phyloP scores from a whole-genome alignment of 1,140 invertebrate genomes.

The Drosophila novamexicana region DNA sequence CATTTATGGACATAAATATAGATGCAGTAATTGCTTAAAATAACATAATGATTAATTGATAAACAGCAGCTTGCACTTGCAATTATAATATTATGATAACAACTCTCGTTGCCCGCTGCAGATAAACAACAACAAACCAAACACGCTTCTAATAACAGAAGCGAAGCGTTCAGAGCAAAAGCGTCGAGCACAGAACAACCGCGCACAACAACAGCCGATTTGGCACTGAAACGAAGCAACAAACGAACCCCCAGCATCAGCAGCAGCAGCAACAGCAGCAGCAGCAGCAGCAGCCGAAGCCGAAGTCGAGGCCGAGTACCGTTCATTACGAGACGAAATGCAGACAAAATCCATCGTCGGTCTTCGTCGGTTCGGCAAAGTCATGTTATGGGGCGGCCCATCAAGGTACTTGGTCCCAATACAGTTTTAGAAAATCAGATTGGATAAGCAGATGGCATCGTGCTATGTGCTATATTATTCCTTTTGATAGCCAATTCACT shows the following conservation, averaged over 20 bases:
- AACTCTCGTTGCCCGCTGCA: slow-evolving; percentile 23
- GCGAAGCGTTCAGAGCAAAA: slow-evolving; percentile 14
- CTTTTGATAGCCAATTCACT: slow-evolving; percentile 35
- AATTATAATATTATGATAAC: slow-evolving; percentile 51
- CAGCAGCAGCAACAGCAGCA: slow-evolving; percentile 1
- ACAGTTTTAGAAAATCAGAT: slow-evolving; percentile 41
- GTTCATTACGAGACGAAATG: slow-evolving; percentile 33
- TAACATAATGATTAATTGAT: slow-evolving; percentile 39
- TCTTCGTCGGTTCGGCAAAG: slow-evolving; percentile 15
- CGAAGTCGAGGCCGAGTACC: slow-evolving; percentile 6
- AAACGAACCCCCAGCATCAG: slow-evolving; percentile 42
- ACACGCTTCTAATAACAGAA: slow-evolving; percentile 21
- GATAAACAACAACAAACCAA: slow-evolving; percentile 39
- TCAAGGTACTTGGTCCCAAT: slow-evolving; percentile 37
- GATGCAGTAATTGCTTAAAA: slow-evolving; percentile 39
- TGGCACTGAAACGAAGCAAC: slow-evolving; percentile 52
- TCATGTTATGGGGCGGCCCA: slow-evolving; percentile 3
- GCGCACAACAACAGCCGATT: slow-evolving; percentile 50
- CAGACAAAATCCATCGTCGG: slow-evolving; percentile 35
- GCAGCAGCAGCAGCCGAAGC: slow-evolving; percentile 6
- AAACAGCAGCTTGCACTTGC: slow-evolving; percentile 18
- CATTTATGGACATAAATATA: not conserved
- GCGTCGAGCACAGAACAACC: slow-evolving; percentile 23
- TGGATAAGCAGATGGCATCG: slow-evolving; percentile 46
- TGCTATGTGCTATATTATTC: slow-evolving; percentile 46